phyloP scores from a whole-genome alignment of 2,797 vertebrate genomes.

The Anisognathus igniventris region DNA sequence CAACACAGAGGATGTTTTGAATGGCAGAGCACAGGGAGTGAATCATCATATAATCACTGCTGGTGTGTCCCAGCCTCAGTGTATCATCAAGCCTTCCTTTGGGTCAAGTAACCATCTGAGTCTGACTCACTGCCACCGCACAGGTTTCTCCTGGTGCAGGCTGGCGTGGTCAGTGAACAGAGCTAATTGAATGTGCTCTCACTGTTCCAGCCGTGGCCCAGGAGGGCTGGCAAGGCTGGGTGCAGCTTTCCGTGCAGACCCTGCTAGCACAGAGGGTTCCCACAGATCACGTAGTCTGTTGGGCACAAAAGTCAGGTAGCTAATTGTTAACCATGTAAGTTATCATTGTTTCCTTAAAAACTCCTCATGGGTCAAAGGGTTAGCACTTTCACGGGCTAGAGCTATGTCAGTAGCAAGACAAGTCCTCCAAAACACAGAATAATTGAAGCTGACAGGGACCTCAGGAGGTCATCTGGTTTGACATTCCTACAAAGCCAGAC shows the following conservation, averaged over 20 bases:
- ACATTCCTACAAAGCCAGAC: not conserved
- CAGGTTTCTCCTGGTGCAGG: not conserved
- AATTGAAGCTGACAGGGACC: not conserved
- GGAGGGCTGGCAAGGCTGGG: not conserved
- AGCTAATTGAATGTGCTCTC: not conserved
- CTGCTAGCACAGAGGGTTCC: not conserved
- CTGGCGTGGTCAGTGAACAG: not conserved
- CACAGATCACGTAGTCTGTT: not conserved
- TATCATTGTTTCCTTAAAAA: not conserved
- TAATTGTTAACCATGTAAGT: not conserved
- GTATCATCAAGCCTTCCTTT: slow-evolving; percentile 11
- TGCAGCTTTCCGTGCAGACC: not conserved
- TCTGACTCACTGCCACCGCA: not conserved
- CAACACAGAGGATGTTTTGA: slow-evolving; percentile 52
- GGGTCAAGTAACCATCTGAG: slow-evolving; percentile 23
- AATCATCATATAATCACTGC: slow-evolving; percentile 44
- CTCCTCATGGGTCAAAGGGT: not conserved
- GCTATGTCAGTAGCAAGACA: not conserved
- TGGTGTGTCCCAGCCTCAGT: slow-evolving; percentile 15
- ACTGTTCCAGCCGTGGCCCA: fast-evolving
- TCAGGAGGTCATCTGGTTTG: not conserved
- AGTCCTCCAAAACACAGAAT: not conserved
- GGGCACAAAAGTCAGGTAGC: not conserved
- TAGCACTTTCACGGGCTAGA: not conserved
- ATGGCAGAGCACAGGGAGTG: slow-evolving; percentile 20